Conservation (phyloP, 2,113 vertebrate genomes). For the Coreoperca whiteheadi region DNA sequence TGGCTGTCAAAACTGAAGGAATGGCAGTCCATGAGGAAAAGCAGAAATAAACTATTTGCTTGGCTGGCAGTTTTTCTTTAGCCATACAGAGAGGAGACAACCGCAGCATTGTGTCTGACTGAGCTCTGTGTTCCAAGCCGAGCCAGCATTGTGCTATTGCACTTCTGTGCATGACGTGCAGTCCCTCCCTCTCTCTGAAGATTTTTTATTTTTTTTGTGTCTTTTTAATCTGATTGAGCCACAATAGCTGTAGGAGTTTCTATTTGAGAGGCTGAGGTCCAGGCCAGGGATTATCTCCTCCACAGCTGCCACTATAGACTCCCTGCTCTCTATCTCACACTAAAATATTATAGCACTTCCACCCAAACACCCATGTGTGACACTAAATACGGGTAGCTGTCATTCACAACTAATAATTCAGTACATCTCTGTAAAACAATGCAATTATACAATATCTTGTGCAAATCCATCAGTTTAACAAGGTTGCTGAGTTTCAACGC, state of each 20-base stretch:
- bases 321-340: constrained; percentile 27
- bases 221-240: constrained; percentile 77
- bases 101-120: constrained; percentile 58
- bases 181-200: constrained; percentile 41
- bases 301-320: constrained; percentile 74
- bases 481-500: background rate
- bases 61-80: constrained; percentile 54
- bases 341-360: constrained; percentile 41
- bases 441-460: background rate
- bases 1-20: constrained; percentile 30
- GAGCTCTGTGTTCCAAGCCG: constrained; percentile 30
- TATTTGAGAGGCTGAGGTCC: constrained; percentile 67
- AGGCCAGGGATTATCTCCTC: constrained; percentile 77
- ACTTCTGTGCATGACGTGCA: constrained; percentile 47
- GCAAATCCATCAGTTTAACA: constrained; percentile 5
- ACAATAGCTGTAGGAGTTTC: constrained; percentile 74
- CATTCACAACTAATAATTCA: constrained; percentile 9
- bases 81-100: constrained; percentile 54
- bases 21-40: constrained; percentile 45
- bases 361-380: constrained; percentile 22
- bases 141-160: constrained; percentile 80
- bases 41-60: constrained; percentile 72
- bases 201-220: constrained; percentile 29
- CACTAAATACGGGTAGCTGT: constrained; percentile 16
- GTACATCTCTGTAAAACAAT: background rate